Conservation (phyloP, 2,113 vertebrate species). For the Phyllostomus discolor region DNA sequence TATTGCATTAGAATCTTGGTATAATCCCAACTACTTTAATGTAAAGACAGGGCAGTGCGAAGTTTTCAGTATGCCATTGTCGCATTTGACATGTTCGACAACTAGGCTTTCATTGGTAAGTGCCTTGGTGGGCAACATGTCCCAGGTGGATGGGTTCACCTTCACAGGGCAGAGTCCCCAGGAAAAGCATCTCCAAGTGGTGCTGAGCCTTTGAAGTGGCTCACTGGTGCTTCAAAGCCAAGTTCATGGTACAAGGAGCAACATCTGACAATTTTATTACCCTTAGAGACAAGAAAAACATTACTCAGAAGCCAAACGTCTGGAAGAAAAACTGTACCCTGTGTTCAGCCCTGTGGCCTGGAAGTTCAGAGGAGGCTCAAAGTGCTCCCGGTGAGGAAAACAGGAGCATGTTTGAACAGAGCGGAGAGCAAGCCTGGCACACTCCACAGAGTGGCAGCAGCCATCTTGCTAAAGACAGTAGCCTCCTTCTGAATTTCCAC, state of each 20-base stretch:
- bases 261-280: conserved; percentile 67
- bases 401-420: not conserved
- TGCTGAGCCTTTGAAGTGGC: conserved; percentile 45
- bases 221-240: conserved; percentile 49
- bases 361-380: conserved; percentile 45
- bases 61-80: not conserved
- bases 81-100: not conserved
- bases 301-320: conserved; percentile 54
- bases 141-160: not conserved
- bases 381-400: not conserved
- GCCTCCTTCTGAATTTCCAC: not conserved
- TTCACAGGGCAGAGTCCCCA: not conserved
- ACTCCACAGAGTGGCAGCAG: not conserved
- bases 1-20: too few species aligned
- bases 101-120: not conserved
- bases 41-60: not conserved
- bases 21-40: too few species aligned
- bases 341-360: conserved; percentile 52
- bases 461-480: not conserved
- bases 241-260: conserved; percentile 61
- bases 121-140: not conserved
- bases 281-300: conserved; percentile 41
- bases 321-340: conserved; percentile 46
- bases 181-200: not conserved
- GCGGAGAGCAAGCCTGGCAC: not conserved